Evolutionary conservation across 2,797 vertebrate genomes (phyloP).

Genomic region (Liasis olivaceus): DNA sequence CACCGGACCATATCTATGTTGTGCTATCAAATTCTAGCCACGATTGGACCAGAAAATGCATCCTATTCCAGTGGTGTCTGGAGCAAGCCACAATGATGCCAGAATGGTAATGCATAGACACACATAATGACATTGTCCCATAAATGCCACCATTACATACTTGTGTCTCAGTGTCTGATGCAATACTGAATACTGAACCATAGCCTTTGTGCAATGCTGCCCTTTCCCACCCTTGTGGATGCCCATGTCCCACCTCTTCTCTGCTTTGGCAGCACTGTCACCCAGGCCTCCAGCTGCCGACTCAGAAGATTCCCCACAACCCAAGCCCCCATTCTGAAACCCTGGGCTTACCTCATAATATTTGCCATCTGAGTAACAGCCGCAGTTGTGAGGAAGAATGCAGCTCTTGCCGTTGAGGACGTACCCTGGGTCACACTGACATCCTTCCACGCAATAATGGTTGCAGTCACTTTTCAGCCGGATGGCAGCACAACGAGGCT

Average conservation of each 20-base stretch:
- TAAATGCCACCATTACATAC: neutral
- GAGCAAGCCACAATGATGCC: neutral
- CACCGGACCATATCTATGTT: too few relatives aligned
- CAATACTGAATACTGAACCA: neutral
- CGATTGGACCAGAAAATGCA: neutral
- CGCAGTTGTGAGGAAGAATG: slow-evolving; percentile 93
- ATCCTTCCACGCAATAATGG: slow-evolving; percentile 96
- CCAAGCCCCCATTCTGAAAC: neutral
- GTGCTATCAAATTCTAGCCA: neutral
- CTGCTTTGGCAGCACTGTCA: neutral
- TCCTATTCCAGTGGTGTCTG: neutral
- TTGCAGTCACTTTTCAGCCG: slow-evolving; percentile 92
- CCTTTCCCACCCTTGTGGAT: neutral
- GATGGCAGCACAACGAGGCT: slow-evolving; percentile 93
- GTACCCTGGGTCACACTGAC: slow-evolving; percentile 92
- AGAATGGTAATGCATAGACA: neutral
- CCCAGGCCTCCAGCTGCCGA: neutral
- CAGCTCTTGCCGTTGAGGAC: slow-evolving; percentile 95
- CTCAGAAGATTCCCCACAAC: neutral
- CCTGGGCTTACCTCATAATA: slow-evolving; percentile 87
- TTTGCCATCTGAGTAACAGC: slow-evolving; percentile 94
- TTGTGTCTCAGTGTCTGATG: neutral
- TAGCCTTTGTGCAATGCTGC: neutral
- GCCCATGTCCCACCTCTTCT: neutral
- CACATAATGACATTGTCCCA: neutral